phyloP scores from a whole-genome alignment of 2,113 vertebrate genomes.

The Odontesthes bonariensis region DNA sequence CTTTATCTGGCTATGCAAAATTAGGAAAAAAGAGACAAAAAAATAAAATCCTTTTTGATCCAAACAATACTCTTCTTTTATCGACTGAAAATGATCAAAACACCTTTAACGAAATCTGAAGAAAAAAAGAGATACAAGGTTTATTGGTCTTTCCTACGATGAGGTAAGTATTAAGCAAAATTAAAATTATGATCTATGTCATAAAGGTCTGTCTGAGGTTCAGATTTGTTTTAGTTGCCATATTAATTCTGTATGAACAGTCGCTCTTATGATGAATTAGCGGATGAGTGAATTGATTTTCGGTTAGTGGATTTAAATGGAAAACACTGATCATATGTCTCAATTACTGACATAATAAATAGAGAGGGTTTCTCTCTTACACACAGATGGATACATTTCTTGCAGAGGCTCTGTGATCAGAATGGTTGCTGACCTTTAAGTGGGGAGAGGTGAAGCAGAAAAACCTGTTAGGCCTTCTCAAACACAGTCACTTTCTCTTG shows the following conservation, averaged over 20 bases:
- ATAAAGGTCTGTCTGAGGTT: not conserved
- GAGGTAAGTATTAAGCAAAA: too few relatives aligned
- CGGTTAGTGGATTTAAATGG: conserved; percentile 17
- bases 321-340: conserved; percentile 32
- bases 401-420: not conserved
- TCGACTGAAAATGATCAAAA: not conserved
- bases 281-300: conserved; percentile 52
- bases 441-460: not conserved
- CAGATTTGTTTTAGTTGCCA: accelerated
- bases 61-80: not conserved
- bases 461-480: conserved; percentile 6
- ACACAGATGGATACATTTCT: conserved; percentile 6
- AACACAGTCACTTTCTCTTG: conserved; percentile 22
- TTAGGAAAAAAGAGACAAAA: not conserved
- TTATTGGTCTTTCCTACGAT: not conserved
- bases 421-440: not conserved
- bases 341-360: conserved; percentile 20
- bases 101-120: too few relatives aligned
- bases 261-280: conserved; percentile 8
- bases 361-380: not conserved
- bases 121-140: too few relatives aligned
- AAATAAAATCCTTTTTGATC: not conserved
- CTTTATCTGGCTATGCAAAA: conserved; percentile 13
- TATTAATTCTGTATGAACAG: not conserved
- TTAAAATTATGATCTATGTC: not conserved